Conservation (phyloP, 2,888 invertebrate species). For the Malthinus flaveolus region DNA sequence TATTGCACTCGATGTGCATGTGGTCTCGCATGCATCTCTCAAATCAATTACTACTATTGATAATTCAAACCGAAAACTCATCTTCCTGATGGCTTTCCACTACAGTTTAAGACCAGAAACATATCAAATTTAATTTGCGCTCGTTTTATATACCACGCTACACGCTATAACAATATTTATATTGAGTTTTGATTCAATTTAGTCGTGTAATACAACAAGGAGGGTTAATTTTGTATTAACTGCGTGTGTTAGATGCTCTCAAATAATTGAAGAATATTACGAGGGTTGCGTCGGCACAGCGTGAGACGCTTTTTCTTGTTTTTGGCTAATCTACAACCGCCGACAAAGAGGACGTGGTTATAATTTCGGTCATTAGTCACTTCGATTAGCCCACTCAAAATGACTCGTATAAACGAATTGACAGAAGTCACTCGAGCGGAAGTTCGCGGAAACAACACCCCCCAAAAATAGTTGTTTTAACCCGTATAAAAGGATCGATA, state of each 20-base stretch:
- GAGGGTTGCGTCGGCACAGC: conserved; percentile 35
- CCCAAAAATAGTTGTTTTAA: conserved; percentile 19
- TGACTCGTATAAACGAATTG: conserved; percentile 45
- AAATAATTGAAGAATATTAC: conserved; percentile 2
- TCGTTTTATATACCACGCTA: conserved; percentile 11
- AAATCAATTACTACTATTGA: conserved; percentile 29
- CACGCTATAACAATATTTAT: conserved; percentile 38
- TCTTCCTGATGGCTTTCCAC: conserved; percentile 37
- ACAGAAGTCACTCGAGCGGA: conserved; percentile 43
- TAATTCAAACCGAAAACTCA: conserved; percentile 35
- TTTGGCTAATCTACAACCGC: conserved; percentile 40
- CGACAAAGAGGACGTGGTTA: conserved; percentile 42
- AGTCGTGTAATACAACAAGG: conserved; percentile 39
- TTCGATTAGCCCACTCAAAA: conserved; percentile 36
- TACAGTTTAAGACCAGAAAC: conserved; percentile 26
- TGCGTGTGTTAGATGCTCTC: conserved; percentile 28
- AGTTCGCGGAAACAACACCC: conserved; percentile 30
- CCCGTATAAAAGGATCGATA: conserved; percentile 9
- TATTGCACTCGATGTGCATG: conserved; percentile 25
- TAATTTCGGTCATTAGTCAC: conserved; percentile 36
- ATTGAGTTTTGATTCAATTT: conserved; percentile 47
- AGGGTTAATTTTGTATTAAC: conserved; percentile 42
- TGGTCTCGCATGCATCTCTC: conserved; percentile 24
- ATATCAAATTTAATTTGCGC: conserved; percentile 34
- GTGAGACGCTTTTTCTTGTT: conserved; percentile 37